These are phyloP conservation scores for Teleogryllus occipitalis DNA, from an alignment of 1,140 invertebrate species.

Conservation along the genomic window DNA sequence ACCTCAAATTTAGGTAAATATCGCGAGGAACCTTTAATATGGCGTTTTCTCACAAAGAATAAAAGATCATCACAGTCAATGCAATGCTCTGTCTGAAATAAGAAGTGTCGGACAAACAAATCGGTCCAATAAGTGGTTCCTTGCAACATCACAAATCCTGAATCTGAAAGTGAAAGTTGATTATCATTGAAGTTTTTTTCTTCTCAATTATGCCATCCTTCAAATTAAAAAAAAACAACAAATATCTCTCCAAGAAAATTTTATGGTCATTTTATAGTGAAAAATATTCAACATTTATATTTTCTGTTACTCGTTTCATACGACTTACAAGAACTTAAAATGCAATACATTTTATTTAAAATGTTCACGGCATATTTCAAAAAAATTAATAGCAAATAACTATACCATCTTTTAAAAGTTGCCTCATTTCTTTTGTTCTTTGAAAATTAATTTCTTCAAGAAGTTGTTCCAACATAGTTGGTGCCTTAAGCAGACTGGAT, in stretches of 20 bases:
- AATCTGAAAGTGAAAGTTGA: constrained; percentile 49
- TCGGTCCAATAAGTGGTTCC: constrained; percentile 94
- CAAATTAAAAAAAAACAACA: no score
- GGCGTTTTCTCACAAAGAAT: constrained; percentile 91
- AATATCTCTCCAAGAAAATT: neutral
- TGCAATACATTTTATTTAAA: neutral
- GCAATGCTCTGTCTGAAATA: constrained; percentile 75
- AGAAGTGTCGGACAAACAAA: constrained; percentile 87
- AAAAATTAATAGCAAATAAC: constrained; percentile 15
- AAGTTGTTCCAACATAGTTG: constrained; percentile 73
- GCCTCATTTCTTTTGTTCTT: constrained; percentile 79
- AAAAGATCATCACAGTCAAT: constrained; percentile 90
- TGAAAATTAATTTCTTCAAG: constrained; percentile 86
- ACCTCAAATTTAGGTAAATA: constrained; percentile 85
- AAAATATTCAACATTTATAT: neutral
- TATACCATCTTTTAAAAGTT: constrained; percentile 75
- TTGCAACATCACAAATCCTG: constrained; percentile 81
- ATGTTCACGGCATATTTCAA: neutral
- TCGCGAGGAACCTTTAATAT: constrained; percentile 72
- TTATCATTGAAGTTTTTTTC: neutral
- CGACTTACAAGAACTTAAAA: neutral
- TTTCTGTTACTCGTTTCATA: neutral
- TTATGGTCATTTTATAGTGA: neutral
- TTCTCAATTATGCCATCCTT: no score
- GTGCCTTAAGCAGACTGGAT: constrained; percentile 41